A percentile compares a stretch with the other conserved stretches of the same genome.
Evolutionary conservation across 2,888 invertebrate species (phyloP).

Genomic region (Coecobrya sp.): DNA sequence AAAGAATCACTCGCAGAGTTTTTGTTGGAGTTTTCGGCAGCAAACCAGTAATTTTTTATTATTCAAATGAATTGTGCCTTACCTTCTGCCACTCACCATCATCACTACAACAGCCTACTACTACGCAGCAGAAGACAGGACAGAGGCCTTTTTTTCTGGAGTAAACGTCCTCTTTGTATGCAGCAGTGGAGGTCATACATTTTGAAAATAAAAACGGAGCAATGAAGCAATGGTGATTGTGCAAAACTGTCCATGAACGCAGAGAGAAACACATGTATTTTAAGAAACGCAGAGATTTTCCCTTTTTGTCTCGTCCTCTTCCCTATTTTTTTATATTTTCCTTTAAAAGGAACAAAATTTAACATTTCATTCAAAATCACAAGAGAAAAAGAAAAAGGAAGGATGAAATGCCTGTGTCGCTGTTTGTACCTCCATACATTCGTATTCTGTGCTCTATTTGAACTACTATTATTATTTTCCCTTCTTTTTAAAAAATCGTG

Average conservation of each 20-base stretch:
- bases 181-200: conserved; percentile 68
- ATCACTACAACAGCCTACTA: not conserved
- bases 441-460: conserved; percentile 43
- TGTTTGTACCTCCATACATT: not conserved
- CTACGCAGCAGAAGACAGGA: not conserved
- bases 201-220: conserved; percentile 52
- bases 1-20: not conserved
- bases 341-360: not conserved
- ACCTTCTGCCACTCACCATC: conserved; percentile 30
- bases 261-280: not conserved
- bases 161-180: conserved; percentile 74
- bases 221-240: conserved; percentile 65
- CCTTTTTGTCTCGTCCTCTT: not conserved
- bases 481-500: not conserved
- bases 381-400: conserved; percentile 32
- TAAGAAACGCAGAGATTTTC: conserved; percentile 32
- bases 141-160: conserved; percentile 23
- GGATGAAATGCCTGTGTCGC: not conserved
- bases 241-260: conserved; percentile 63
- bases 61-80: conserved; percentile 62
- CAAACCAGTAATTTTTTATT: conserved; percentile 53
- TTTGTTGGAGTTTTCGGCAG: not conserved
- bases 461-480: conserved; percentile 40
- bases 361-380: conserved; percentile 48
- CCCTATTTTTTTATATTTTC: not conserved